Evolutionary conservation across 2,888 invertebrate genomes (phyloP), one percentile per base, ranked within the genome.

Genomic region (Amblyteles armatorius): DNA sequence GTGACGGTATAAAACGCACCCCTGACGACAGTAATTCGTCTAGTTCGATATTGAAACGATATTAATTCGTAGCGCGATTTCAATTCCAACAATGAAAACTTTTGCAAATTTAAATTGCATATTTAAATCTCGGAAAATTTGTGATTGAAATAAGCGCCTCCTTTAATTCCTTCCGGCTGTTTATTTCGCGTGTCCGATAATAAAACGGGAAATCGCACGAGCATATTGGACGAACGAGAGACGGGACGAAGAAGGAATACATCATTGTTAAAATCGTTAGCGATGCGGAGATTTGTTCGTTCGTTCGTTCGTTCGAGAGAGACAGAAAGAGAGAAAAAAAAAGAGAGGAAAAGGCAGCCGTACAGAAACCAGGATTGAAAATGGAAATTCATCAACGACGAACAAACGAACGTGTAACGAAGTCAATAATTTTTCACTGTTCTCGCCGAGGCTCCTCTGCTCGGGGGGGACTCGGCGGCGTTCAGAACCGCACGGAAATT

Each of bases 401-500:
- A 79, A 83, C 81, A 86, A 87, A 87, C 85, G 83, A 87, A 86
- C 85, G 82, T 81, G 81, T 84, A 87, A 88, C 84, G 85, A 87
- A 88, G 85, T 86, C 84, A 84, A 87, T 84, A 77, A 83, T 88
- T 82, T 88, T 84, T 79, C 74, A 68, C 81, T 83, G 80, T 86
- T 88, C 81, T 81, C 52, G 82, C 50, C 19, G 60, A 63, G 29
- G 50, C 78, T 68, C 19, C 72, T 72, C 50, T 33, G 65, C 13
- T 22, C 44, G n/a, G 7, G 57, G 67, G 52, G 36, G 57, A 63
- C 29, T 33, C 69, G 73, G 65, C 16, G 29, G 29, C 13, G 19
- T 63, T 52, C 73, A 76, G 68, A 77, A 72, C 63, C 73, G 73
- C 77, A 60, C 67, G 55, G 73, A 77, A 80, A 82, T 85, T 85